A percentile compares a stretch with the other conserved stretches of the same genome.
Conservation (phyloP, 2,797 vertebrate species). For the Pseudopleuronectes americanus region DNA sequence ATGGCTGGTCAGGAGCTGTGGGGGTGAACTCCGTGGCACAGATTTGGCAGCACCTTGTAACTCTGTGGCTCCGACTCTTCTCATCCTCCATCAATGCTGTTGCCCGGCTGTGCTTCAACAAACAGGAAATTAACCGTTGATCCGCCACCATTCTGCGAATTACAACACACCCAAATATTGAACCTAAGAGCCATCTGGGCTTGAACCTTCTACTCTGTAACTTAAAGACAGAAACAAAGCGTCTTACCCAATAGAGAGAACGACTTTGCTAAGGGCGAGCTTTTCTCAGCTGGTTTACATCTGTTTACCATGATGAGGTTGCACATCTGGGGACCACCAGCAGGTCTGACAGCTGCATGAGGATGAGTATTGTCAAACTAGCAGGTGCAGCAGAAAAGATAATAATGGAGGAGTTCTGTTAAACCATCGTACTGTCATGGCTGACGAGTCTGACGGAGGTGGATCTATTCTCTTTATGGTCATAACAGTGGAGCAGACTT, state of each 20-base stretch:
- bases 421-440: not conserved
- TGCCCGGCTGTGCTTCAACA: slow-evolving; percentile 62
- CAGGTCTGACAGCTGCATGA: not conserved
- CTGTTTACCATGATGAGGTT: slow-evolving; percentile 1
- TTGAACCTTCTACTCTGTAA: not conserved
- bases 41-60: slow-evolving; percentile 66
- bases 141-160: slow-evolving; percentile 2
- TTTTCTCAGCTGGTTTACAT: not conserved
- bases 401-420: not conserved
- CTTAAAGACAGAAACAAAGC: not conserved
- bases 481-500: not conserved
- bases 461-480: not conserved
- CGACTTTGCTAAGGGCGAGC: no score
- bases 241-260: no score
- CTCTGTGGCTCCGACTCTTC: slow-evolving; percentile 55
- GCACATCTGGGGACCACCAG: not conserved
- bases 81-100: slow-evolving; percentile 62
- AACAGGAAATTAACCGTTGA: slow-evolving; percentile 67
- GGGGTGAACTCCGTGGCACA: slow-evolving; percentile 74
- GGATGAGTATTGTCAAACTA: not conserved
- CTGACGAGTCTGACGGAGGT: not conserved
- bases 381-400: no score
- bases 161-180: not conserved
- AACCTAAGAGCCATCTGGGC: not conserved
- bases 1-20: slow-evolving; percentile 75